Conservation (phyloP, 2,797 vertebrate species). For the Selene dorsalis region DNA sequence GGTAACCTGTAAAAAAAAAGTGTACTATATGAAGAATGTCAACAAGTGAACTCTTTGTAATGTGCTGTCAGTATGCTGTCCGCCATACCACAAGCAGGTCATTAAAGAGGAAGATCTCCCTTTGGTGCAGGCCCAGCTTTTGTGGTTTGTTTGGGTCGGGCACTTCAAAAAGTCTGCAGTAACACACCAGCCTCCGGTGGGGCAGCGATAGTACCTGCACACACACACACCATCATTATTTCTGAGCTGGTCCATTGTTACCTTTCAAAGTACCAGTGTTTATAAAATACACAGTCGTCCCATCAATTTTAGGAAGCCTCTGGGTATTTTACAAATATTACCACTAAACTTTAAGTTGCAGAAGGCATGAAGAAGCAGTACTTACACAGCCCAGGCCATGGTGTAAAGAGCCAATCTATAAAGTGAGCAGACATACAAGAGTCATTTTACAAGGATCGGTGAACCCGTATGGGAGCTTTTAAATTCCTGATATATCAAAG, state of each 20-base stretch:
- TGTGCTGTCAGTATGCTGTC: slow-evolving; percentile 4
- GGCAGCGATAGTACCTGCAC: slow-evolving; percentile 93
- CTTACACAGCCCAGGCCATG: slow-evolving; percentile 97
- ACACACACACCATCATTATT: slow-evolving; percentile 1
- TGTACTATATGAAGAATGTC: neutral
- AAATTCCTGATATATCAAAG: neutral
- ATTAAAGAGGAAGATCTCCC: slow-evolving; percentile 99
- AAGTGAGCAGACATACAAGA: slow-evolving; percentile 34
- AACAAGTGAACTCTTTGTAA: slow-evolving; percentile 11
- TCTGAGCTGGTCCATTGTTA: neutral
- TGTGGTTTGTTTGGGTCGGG: slow-evolving; percentile 98
- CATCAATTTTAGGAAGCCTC: neutral
- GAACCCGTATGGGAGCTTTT: neutral
- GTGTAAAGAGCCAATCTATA: slow-evolving; percentile 96
- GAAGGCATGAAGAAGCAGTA: slow-evolving; percentile 71
- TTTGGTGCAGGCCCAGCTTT: slow-evolving; percentile 95
- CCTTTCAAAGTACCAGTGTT: slow-evolving; percentile 3
- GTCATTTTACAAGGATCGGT: slow-evolving; percentile 28
- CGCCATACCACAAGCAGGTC: slow-evolving; percentile 95
- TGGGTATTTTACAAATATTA: neutral
- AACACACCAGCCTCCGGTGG: slow-evolving; percentile 95
- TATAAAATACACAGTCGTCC: neutral
- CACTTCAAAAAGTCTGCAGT: slow-evolving; percentile 97
- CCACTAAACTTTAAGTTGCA: neutral
- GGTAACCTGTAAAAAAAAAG: slow-evolving; percentile 87